Percentiles rank a stretch among this genome's conserved stretches.
Conservation (phyloP, 2,797 vertebrate species). For the Emydoidea blandingii region DNA sequence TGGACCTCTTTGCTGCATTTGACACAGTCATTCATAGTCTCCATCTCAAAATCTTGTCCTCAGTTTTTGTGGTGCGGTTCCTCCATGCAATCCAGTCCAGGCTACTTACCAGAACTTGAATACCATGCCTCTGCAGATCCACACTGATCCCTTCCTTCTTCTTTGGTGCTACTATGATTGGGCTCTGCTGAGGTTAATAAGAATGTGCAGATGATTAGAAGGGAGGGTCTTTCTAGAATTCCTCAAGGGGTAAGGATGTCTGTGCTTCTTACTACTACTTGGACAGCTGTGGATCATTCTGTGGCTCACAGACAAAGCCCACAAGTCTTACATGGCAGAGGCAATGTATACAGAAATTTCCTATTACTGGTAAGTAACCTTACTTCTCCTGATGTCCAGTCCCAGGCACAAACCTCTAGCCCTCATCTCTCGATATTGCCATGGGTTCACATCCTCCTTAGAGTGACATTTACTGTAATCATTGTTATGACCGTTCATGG, state of each 20-base stretch:
- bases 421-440: background rate
- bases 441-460: background rate
- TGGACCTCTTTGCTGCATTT: accelerated
- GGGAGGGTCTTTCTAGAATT: background rate
- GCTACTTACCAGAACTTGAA: accelerated
- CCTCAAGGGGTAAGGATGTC: background rate
- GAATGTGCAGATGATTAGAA: background rate
- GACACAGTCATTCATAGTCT: accelerated
- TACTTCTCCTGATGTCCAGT: background rate
- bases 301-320: background rate
- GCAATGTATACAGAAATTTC: background rate
- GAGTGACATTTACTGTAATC: background rate
- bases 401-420: background rate
- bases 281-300: accelerated
- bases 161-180: background rate
- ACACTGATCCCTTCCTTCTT: background rate
- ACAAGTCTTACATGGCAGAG: background rate
- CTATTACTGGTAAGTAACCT: background rate
- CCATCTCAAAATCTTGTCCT: background rate
- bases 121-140: background rate
- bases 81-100: background rate
- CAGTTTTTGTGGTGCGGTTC: background rate
- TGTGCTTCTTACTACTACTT: background rate
- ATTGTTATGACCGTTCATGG: background rate
- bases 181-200: background rate